Percentiles rank a stretch among this genome's conserved stretches.
phyloP scores from a whole-genome alignment of 2,797 vertebrate species.

The Alectoris magna region DNA sequence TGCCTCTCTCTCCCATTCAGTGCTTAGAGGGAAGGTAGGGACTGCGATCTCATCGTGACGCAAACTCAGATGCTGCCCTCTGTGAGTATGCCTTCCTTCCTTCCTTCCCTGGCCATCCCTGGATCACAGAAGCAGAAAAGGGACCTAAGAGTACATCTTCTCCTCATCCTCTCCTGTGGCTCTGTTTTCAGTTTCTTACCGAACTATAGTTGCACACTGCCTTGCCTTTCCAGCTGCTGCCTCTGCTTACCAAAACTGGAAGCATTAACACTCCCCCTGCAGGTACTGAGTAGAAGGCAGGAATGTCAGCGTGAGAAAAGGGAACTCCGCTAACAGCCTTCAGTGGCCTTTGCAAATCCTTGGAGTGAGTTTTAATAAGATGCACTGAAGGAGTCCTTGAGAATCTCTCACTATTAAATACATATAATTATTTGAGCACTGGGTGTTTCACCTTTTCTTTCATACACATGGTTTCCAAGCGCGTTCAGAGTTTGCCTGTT shows the following conservation, averaged over 20 bases:
- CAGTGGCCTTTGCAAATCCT: neutral
- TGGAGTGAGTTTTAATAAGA: neutral
- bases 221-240: slow-evolving; percentile 8
- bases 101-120: neutral
- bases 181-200: slow-evolving; percentile 2
- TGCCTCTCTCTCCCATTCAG: neutral
- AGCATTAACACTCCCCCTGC: slow-evolving; percentile 26
- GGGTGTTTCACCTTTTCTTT: neutral
- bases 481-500: neutral
- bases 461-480: neutral
- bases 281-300: neutral
- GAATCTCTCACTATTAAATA: neutral
- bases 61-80: neutral
- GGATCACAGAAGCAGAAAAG: slow-evolving; percentile 25
- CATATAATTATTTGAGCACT: neutral
- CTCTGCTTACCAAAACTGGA: neutral
- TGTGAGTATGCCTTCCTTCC: neutral
- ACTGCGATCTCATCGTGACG: neutral
- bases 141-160: neutral
- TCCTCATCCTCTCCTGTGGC: neutral
- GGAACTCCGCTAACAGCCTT: neutral
- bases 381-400: neutral
- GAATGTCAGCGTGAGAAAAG: neutral
- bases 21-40: neutral
- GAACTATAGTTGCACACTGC: neutral